Base-by-base conservation (phyloP, 2,113 vertebrate genomes). In the Muntiacus reevesi region DNA sequence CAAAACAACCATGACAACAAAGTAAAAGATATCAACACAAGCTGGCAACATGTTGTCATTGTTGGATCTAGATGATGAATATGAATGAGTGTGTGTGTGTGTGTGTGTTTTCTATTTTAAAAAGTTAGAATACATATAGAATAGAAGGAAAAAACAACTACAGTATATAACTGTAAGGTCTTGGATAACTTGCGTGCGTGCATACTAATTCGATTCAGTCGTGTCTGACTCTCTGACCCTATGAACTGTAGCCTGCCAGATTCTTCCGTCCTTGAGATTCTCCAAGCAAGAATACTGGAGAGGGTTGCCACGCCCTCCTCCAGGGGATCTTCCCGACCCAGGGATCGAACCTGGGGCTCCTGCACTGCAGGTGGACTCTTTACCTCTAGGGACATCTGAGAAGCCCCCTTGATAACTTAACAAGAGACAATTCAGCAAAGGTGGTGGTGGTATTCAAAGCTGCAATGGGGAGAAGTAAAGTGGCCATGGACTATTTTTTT, bases 101-200 rank as follows among this genome's bases (percentile, higher is more conserved):
- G 14, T 21, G 67, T 45, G 19, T 27, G 2, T 11, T 17, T 47
- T 43, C 52, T 59, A 62, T 2, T 23, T 28, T n/a, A 47, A 96
- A 64, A 30, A 28, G 33, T 62, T 28, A 85, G n/a, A 83, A 36
- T 64, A 13, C 45, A 60, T 2, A 27, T 10, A 86, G 50, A 50
- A 15, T 5, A 47, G 54, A 10, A 71, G 76, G 60, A 30, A 8
- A 74, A 43, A 74, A 36, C 25, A 52, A 54, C 15, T 36, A n/a
- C 47, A 50, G 47, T 50, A 50, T 50, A 14, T 27, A 79, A 16
- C n/a, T 7, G 5, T 5, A 23, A 11, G 12, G 33, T n/a, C 76
- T 74, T 43, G n/a, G 27, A 2, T 7, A 23, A 59, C n/a, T 50
- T 79, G 27, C 19, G 0, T 40, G n/a, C n/a, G 0, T 40, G n/a